A percentile compares a stretch with the other conserved stretches of the same genome.
These are phyloP conservation scores for Drosophila quinaria DNA, from an alignment of 2,888 invertebrate genomes.

Conservation along the genomic window DNA sequence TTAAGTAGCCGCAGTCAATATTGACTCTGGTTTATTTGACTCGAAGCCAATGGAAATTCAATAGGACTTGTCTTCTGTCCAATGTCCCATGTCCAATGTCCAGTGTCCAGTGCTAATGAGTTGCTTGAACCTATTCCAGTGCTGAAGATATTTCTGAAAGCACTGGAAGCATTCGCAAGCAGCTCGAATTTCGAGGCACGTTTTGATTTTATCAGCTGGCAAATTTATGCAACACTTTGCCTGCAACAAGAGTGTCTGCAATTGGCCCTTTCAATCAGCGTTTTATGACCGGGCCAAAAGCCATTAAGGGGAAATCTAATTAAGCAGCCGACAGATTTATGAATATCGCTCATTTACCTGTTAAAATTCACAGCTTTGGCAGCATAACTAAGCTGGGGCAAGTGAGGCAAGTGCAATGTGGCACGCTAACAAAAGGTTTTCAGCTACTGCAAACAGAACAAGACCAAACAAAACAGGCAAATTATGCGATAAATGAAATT, in stretches of 20 bases:
- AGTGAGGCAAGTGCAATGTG: conserved; percentile 47
- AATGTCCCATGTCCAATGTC: not conserved
- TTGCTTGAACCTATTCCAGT: conserved; percentile 6
- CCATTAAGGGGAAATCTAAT: conserved; percentile 63
- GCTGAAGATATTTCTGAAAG: not conserved
- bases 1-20: conserved; percentile 70
- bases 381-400: conserved; percentile 47
- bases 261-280: conserved; percentile 33
- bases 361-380: conserved; percentile 24
- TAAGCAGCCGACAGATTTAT: conserved; percentile 60
- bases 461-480: conserved; percentile 60
- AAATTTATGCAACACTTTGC: conserved; percentile 41
- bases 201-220: conserved; percentile 41
- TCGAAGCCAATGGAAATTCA: conserved; percentile 45
- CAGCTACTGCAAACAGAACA: conserved; percentile 41
- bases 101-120: conserved; percentile 23
- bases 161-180: conserved; percentile 7
- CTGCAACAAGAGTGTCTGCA: conserved; percentile 2
- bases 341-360: conserved; percentile 39
- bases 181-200: conserved; percentile 30
- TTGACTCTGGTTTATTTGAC: conserved; percentile 52
- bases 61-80: conserved; percentile 32
- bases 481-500: conserved; percentile 70
- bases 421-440: conserved; percentile 70
- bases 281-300: conserved; percentile 32